Evolutionary conservation across 2,113 vertebrate genomes (phyloP).

Genomic region (Otus sunia): DNA sequence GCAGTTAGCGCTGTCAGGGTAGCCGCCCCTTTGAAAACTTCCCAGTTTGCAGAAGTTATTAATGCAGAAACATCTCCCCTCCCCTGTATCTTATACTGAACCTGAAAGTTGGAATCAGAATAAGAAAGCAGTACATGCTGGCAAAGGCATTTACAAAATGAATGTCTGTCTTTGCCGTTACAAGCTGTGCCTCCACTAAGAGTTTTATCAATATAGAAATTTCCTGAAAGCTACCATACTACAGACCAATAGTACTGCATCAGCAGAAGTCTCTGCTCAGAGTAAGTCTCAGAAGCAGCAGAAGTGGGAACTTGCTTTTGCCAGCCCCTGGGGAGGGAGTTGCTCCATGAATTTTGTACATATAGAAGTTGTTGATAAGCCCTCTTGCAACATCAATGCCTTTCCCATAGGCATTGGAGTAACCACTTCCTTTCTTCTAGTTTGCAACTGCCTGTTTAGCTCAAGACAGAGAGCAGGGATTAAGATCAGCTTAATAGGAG

Average conservation of each 20-base stretch:
- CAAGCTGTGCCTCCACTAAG: background rate
- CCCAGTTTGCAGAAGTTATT: background rate
- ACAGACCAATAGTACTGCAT: background rate
- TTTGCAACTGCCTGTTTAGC: slow-evolving; percentile 68
- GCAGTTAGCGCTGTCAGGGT: background rate
- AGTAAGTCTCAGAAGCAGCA: slow-evolving; percentile 29
- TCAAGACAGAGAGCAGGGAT: slow-evolving; percentile 58
- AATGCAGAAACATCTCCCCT: background rate
- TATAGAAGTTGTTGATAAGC: slow-evolving; percentile 67
- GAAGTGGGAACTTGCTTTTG: slow-evolving; percentile 35
- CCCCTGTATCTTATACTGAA: background rate
- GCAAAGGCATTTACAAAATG: background rate
- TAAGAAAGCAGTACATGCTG: background rate
- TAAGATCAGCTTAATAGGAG: slow-evolving; percentile 59
- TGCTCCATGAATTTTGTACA: slow-evolving; percentile 37
- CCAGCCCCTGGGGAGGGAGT: background rate
- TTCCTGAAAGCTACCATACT: background rate
- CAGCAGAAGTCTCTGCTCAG: background rate
- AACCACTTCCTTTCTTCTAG: slow-evolving; percentile 69
- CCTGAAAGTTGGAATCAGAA: background rate
- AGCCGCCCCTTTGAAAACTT: background rate
- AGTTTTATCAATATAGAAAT: background rate
- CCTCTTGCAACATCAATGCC: slow-evolving; percentile 62
- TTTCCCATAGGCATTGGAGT: slow-evolving; percentile 59
- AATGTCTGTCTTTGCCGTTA: background rate